Base-by-base conservation (phyloP, 2,113 vertebrate species). In the Alosa alosa region DNA sequence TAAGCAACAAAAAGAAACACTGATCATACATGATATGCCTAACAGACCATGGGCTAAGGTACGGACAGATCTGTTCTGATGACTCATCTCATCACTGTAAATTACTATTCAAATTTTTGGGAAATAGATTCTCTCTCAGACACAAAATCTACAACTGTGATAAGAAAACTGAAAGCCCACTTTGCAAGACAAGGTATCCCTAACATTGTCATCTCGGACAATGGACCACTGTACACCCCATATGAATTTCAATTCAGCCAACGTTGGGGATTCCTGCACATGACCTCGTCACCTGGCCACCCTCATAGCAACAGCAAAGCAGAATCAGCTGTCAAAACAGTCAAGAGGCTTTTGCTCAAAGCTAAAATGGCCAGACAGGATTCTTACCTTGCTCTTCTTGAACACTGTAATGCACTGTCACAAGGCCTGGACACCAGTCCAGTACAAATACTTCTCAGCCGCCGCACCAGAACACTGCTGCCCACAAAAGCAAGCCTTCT, bases 91-190 rank as follows among this genome's bases (percentile, higher is more conserved):
- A 81, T 89, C 1, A 85, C 83, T 18, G 83, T 88, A 8, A 83
- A 88, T 31, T 89, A 89, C 36, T 88, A 85, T 68, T 91, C 83
- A 2, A 88, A 88, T 22, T 89, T 89, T 17, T 88, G 82, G 82
- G 90, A 88, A 81, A 81, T 86, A 1, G 86, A 89, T 36, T 86
- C 85, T 8, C 17, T 86, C 17, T 20, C 75, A 25, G 85, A 89
- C 11, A 88, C 89, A 78, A 86, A 84, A 20, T 44, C 41, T 44
- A 44, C 41, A 44, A 44, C 41, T 44, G 41, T 44, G 41, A 44
- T 4, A 44, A 44, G 83, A 39, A 87, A 85, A 36, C 81, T 84
- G 25, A 89, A 90, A 84, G 82, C 85, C 3, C 82, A 89, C 10
- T 88, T 90, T 36, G 84, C 88, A 2, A 8, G 82, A 0, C 84